Conservation (phyloP, 2,888 invertebrate genomes). For the Andrena haemorrhoa region DNA sequence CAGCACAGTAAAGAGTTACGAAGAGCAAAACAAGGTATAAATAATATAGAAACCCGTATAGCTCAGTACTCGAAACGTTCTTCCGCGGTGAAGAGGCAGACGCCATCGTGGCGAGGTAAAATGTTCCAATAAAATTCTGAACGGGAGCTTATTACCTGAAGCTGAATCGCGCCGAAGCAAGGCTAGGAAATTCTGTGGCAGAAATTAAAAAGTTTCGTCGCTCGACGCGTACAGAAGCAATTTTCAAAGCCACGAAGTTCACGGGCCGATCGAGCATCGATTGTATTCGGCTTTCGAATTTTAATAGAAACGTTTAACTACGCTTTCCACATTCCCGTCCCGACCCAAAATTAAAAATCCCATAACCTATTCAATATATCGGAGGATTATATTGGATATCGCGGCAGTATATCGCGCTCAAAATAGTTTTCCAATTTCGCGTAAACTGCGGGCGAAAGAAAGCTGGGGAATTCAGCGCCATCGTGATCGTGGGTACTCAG, state of each 20-base stretch:
- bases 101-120: conserved; percentile 2
- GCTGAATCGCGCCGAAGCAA: conserved; percentile 3
- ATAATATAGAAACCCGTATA: no score
- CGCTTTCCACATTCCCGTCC: neutral
- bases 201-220: conserved; percentile 14
- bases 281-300: conserved; percentile 4
- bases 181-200: neutral
- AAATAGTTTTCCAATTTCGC: conserved; percentile 31
- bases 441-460: neutral
- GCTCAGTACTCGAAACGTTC: conserved; percentile 2
- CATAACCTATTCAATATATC: conserved; percentile 23
- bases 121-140: conserved; percentile 6
- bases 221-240: conserved; percentile 12
- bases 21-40: no score
- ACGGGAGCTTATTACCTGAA: conserved; percentile 3
- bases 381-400: conserved; percentile 18
- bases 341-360: conserved; percentile 32
- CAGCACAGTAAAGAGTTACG: no score
- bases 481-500: neutral
- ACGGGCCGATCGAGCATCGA: neutral
- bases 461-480: neutral
- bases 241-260: neutral
- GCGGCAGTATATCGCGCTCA: conserved; percentile 2
- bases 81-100: neutral
- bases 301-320: conserved; percentile 30